These are phyloP conservation scores for Seriola dumerili DNA, from an alignment of 2,113 vertebrate species.

Conservation along the genomic window DNA sequence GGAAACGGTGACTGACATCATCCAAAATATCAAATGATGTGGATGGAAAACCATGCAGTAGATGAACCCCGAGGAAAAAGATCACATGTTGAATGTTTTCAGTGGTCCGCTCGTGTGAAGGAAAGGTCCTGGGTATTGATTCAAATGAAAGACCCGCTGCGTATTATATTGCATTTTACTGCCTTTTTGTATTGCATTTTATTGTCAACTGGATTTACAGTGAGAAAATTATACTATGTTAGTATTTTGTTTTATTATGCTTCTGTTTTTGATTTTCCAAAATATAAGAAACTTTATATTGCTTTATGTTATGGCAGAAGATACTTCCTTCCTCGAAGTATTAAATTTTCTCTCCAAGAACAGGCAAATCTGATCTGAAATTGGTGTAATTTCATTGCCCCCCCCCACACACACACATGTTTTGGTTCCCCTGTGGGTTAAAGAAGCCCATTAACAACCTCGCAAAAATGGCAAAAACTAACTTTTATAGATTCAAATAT, in stretches of 20 bases:
- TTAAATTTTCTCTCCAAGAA: slow-evolving; percentile 49
- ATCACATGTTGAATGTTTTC: slow-evolving; percentile 73
- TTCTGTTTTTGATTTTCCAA: slow-evolving; percentile 90
- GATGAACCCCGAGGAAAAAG: slow-evolving; percentile 52
- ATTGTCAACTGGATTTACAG: slow-evolving; percentile 90
- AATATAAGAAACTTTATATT: slow-evolving; percentile 87
- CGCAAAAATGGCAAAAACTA: neutral
- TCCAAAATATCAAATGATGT: slow-evolving; percentile 64
- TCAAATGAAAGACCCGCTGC: slow-evolving; percentile 77
- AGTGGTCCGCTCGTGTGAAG: slow-evolving; percentile 69
- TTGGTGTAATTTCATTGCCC: slow-evolving; percentile 43
- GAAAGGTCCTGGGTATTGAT: slow-evolving; percentile 81
- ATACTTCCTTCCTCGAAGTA: slow-evolving; percentile 79
- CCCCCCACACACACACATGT: neutral
- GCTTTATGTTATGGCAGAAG: slow-evolving; percentile 84
- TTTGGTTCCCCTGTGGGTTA: slow-evolving; percentile 24
- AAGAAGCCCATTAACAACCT: slow-evolving; percentile 2
- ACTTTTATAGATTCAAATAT: neutral
- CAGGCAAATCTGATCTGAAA: slow-evolving; percentile 35
- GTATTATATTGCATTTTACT: slow-evolving; percentile 84
- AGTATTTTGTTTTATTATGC: slow-evolving; percentile 88
- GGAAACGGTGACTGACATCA: slow-evolving; percentile 59
- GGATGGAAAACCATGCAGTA: slow-evolving; percentile 58
- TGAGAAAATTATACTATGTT: slow-evolving; percentile 91
- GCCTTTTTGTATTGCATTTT: slow-evolving; percentile 83